Evolutionary conservation across 2,888 invertebrate species (phyloP).

Genomic region (Polietes domitor): DNA sequence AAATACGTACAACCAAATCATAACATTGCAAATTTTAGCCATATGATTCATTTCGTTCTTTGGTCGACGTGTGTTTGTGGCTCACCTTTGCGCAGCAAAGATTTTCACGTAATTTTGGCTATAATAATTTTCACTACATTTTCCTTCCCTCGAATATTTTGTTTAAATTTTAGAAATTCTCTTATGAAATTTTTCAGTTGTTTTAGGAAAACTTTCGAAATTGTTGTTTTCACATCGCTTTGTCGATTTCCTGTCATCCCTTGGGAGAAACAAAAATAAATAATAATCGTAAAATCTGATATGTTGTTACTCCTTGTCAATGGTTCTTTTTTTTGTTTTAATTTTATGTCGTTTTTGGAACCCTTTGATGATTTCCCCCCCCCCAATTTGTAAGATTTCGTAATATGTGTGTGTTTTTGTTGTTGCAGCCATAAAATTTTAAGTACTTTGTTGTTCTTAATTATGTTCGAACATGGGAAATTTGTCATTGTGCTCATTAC

Average conservation of each 20-base stretch:
- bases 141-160: neutral
- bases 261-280: neutral
- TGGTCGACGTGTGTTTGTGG: too few species aligned
- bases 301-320: neutral
- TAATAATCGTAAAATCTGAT: neutral
- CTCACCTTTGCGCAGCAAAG: neutral
- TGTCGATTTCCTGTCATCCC: neutral
- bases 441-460: neutral
- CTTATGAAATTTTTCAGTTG: too few species aligned
- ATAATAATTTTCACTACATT: neutral
- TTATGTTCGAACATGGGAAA: neutral
- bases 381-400: neutral
- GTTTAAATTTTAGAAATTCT: neutral
- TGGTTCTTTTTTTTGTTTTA: neutral
- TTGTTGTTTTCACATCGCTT: neutral
- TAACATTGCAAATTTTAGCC: constrained; percentile 36
- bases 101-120: neutral
- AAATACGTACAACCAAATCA: constrained; percentile 2
- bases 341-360: neutral
- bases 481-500: neutral
- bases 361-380: neutral
- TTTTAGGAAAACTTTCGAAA: too few species aligned
- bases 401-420: neutral
- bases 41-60: constrained; percentile 38
- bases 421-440: neutral